Conservation (phyloP, 2,113 vertebrate genomes). For the Scartelaos histophorus region DNA sequence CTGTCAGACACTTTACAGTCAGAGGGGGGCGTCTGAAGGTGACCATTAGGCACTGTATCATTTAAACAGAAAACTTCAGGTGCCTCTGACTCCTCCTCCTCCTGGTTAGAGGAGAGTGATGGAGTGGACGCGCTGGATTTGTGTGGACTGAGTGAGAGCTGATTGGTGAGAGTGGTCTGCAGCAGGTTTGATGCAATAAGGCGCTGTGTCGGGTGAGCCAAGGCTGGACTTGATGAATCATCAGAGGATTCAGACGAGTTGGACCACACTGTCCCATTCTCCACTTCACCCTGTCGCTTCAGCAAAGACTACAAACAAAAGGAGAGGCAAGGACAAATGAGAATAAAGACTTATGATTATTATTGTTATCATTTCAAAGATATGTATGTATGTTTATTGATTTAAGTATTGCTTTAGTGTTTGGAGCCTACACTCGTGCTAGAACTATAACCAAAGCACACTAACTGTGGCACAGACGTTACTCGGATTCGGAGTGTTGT, state of each 20-base stretch:
- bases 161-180: slow-evolving; percentile 75
- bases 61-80: slow-evolving; percentile 48
- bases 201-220: slow-evolving; percentile 68
- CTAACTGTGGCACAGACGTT: slow-evolving; percentile 50
- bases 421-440: slow-evolving; percentile 32
- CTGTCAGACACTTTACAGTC: slow-evolving; percentile 70
- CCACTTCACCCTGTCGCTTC: slow-evolving; percentile 94
- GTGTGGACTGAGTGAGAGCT: slow-evolving; percentile 85
- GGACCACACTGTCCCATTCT: slow-evolving; percentile 96
- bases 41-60: slow-evolving; percentile 81
- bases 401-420: not conserved
- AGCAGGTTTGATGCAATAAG: slow-evolving; percentile 63
- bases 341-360: not conserved
- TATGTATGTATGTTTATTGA: not conserved
- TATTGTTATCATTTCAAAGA: not conserved
- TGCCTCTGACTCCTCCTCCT: slow-evolving; percentile 67
- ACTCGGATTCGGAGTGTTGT: slow-evolving; percentile 58
- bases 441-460: slow-evolving; percentile 65
- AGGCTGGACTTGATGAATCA: slow-evolving; percentile 91
- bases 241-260: slow-evolving; percentile 97
- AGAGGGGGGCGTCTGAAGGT: slow-evolving; percentile 83
- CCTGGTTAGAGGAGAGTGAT: slow-evolving; percentile 70
- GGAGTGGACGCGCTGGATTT: slow-evolving; percentile 65
- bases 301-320: slow-evolving; percentile 85
- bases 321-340: not conserved